phyloP scores from a whole-genome alignment of 2,113 vertebrate species.

The Thermophis baileyi region DNA sequence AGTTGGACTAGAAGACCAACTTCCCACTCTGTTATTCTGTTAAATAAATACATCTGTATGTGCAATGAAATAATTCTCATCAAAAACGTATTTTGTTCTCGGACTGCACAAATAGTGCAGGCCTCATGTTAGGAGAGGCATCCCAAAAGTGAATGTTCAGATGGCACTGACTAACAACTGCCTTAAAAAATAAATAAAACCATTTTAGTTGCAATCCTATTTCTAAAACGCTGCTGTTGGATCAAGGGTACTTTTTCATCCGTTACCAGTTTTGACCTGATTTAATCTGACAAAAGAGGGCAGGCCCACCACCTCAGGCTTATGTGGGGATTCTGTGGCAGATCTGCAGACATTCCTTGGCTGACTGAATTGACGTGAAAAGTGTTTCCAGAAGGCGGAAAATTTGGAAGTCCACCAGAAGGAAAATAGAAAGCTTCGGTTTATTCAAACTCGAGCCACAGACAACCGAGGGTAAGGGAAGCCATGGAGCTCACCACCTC shows the following conservation, averaged over 20 bases:
- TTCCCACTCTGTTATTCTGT: background rate
- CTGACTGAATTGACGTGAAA: background rate
- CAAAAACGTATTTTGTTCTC: background rate
- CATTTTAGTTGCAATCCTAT: background rate
- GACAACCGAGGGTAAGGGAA: slow-evolving; percentile 24
- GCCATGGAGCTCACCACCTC: slow-evolving; percentile 21
- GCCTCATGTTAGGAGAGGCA: background rate
- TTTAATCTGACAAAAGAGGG: background rate
- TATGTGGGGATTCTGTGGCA: background rate
- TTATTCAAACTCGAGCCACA: slow-evolving; percentile 51
- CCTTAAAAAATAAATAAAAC: background rate
- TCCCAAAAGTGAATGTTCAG: background rate
- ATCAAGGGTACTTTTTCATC: background rate
- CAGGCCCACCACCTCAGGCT: background rate
- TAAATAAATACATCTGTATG: background rate
- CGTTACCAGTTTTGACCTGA: background rate
- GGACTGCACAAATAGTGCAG: no score
- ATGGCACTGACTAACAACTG: background rate
- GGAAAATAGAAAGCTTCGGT: slow-evolving; percentile 24
- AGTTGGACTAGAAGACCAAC: background rate
- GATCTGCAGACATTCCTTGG: background rate
- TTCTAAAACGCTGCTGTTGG: background rate
- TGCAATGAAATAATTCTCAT: background rate
- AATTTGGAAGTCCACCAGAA: background rate
- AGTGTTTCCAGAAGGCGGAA: background rate